These are phyloP conservation scores for Dugesia japonica DNA, from an alignment of 2,888 invertebrate genomes.

Conservation along the genomic window DNA sequence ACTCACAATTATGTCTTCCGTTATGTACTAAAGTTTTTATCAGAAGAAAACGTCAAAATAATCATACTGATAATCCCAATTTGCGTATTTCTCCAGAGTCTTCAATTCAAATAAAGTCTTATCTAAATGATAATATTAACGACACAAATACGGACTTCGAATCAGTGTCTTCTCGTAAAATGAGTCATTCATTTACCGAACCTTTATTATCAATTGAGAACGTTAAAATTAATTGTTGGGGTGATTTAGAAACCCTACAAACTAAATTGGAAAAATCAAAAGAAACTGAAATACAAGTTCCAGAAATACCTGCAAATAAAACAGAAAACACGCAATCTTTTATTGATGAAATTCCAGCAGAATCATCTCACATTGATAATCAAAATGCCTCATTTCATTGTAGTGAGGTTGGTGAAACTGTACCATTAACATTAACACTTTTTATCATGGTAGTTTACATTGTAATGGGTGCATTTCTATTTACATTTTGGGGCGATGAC, in stretches of 20 bases:
- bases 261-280: neutral
- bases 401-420: constrained; percentile 2
- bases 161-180: neutral
- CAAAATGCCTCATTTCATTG: neutral
- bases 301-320: neutral
- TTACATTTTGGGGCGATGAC: constrained; percentile 31
- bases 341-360: neutral
- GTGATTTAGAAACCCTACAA: neutral
- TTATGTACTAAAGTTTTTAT: constrained; percentile 36
- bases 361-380: neutral
- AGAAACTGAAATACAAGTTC: neutral
- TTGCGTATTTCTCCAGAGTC: neutral
- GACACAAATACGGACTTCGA: neutral
- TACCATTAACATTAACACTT: constrained; percentile 31
- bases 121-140: neutral
- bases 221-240: neutral
- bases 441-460: constrained; percentile 33
- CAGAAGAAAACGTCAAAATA: neutral
- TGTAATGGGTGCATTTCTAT: constrained; percentile 32
- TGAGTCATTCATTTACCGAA: constrained; percentile 8
- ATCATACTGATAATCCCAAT: neutral
- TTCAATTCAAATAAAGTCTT: neutral
- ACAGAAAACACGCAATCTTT: neutral
- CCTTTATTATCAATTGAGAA: neutral
- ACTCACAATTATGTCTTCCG: constrained; percentile 38